Percentiles rank a stretch among this genome's conserved stretches.
Conservation (phyloP, 2,113 vertebrate genomes). For the Microcebus lehilahytsara region DNA sequence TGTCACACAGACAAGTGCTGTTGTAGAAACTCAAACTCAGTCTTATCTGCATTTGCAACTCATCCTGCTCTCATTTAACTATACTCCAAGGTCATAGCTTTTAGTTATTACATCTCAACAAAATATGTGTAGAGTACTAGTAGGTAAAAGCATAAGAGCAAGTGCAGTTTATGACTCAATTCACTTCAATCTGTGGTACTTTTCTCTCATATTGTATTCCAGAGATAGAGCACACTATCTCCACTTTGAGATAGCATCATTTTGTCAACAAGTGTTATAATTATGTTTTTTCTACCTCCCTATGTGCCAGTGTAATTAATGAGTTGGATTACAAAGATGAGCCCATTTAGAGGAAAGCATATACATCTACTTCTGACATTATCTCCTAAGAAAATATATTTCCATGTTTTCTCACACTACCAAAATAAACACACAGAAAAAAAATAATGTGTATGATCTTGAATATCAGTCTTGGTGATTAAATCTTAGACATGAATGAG, state of each 20-base stretch:
- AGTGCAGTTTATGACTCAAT: neutral
- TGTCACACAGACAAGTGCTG: neutral
- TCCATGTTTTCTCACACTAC: neutral
- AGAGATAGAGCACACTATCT: neutral
- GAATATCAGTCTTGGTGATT: neutral
- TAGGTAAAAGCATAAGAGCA: neutral
- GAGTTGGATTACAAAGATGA: slow-evolving; percentile 49
- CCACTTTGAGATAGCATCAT: neutral
- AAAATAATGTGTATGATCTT: neutral
- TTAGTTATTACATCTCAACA: neutral
- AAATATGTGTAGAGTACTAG: neutral
- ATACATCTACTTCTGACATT: neutral
- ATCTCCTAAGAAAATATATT: slow-evolving; percentile 51
- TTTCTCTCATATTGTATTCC: neutral
- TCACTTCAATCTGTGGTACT: neutral
- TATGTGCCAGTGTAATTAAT: slow-evolving; percentile 10
- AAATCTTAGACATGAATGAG: slow-evolving; percentile 10
- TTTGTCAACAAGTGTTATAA: neutral
- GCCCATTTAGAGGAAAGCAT: neutral
- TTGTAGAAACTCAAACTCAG: neutral
- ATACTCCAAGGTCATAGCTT: neutral
- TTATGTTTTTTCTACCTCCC: slow-evolving; percentile 44
- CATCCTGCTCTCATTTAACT: neutral
- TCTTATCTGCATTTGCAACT: neutral
- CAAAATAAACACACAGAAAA: neutral